Evolutionary conservation across 2,113 vertebrate species (phyloP).

Genomic region (Albula goreensis): DNA sequence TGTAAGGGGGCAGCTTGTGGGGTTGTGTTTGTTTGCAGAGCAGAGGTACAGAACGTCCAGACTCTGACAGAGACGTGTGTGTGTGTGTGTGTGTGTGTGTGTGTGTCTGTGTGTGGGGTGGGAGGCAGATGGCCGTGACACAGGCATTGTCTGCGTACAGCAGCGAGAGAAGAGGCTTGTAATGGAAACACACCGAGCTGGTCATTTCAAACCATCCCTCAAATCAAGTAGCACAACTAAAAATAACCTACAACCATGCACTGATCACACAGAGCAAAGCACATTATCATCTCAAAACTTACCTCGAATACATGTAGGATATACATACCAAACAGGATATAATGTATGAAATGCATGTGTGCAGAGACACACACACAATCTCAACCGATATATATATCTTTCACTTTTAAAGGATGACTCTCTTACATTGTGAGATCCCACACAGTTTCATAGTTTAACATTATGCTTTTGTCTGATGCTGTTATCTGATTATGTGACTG

Average conservation of each 20-base stretch:
- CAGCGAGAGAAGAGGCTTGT: background rate
- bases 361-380: background rate
- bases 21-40: no score
- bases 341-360: background rate
- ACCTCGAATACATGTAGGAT: background rate
- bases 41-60: background rate
- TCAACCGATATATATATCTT: no score
- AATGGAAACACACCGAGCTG: constrained; percentile 1
- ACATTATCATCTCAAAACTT: background rate
- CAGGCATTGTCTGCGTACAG: background rate
- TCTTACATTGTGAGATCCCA: no score
- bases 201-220: background rate
- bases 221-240: constrained; percentile 14
- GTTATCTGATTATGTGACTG: no score
- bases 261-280: constrained; percentile 38
- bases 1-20: background rate
- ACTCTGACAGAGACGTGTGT: background rate
- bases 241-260: constrained; percentile 30
- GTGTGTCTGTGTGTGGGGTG: background rate
- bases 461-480: no score
- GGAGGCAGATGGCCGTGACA: constrained; percentile 12
- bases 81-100: background rate
- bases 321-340: background rate
- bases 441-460: no score
- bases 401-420: no score